Conservation (phyloP, 2,113 vertebrate species). For the Artemisiospiza belli region DNA sequence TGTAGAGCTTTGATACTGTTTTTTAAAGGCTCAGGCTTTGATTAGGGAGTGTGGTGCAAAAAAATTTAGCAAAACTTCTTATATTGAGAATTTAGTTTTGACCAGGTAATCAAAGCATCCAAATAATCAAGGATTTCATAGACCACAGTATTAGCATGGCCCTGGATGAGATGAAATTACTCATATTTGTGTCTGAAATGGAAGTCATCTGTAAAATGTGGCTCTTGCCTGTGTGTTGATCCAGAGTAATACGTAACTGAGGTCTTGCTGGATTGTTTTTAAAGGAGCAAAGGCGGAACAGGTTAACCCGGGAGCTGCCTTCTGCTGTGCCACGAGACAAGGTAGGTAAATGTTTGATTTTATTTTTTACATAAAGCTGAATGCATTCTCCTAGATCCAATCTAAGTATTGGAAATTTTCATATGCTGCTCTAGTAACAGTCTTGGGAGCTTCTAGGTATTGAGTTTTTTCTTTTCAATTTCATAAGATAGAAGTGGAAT, state of each 20-base stretch:
- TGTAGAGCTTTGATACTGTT: not conserved
- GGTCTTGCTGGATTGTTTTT: slow-evolving; percentile 49
- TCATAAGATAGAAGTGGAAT: not conserved
- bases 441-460: not conserved
- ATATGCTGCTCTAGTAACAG: not conserved
- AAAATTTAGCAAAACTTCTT: not conserved
- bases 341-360: slow-evolving; percentile 71
- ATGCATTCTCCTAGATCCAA: not conserved
- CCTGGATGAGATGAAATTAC: not conserved
- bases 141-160: not conserved
- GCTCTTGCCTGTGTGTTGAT: not conserved
- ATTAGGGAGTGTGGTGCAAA: not conserved
- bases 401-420: not conserved
- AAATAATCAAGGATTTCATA: not conserved
- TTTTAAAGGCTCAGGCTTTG: not conserved
- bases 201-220: not conserved
- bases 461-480: not conserved
- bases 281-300: slow-evolving; percentile 94
- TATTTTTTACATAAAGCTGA: not conserved
- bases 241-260: slow-evolving; percentile 7
- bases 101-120: not conserved
- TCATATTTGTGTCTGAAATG: not conserved
- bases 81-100: not conserved
- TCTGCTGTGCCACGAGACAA: slow-evolving; percentile 88
- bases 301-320: slow-evolving; percentile 88